Percentiles rank a stretch among this genome's conserved stretches.
Conservation (phyloP, 2,113 vertebrate genomes). For the Calonectris borealis region DNA sequence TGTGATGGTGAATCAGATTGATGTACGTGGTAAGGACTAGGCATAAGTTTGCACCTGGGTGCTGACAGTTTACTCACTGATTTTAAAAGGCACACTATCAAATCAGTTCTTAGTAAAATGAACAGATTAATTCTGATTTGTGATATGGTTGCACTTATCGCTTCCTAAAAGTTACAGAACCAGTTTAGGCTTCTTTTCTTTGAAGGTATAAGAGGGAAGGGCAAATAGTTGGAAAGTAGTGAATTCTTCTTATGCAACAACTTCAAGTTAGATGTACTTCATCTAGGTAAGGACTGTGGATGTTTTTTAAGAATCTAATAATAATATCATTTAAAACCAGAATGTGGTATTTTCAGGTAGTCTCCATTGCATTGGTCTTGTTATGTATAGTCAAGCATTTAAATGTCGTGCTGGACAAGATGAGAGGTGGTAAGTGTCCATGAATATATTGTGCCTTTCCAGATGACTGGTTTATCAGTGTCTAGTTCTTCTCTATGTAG, state of each 20-base stretch:
- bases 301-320: background rate
- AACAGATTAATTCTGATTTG: background rate
- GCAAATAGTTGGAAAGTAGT: background rate
- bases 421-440: background rate
- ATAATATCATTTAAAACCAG: background rate
- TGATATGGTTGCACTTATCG: background rate
- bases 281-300: background rate
- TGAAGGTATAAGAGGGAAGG: background rate
- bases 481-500: background rate
- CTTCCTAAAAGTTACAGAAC: conserved; percentile 14
- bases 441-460: background rate
- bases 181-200: background rate
- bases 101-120: background rate
- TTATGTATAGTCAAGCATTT: background rate
- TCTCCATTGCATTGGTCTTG: background rate
- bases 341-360: background rate
- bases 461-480: background rate
- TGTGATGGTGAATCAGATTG: background rate
- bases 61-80: background rate
- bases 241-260: background rate
- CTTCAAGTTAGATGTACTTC: background rate
- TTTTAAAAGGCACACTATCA: background rate
- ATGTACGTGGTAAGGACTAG: background rate
- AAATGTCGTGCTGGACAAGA: background rate
- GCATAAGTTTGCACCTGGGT: background rate